Conservation (phyloP, 2,888 invertebrate genomes). For the Reticulitermes lucifugus region DNA sequence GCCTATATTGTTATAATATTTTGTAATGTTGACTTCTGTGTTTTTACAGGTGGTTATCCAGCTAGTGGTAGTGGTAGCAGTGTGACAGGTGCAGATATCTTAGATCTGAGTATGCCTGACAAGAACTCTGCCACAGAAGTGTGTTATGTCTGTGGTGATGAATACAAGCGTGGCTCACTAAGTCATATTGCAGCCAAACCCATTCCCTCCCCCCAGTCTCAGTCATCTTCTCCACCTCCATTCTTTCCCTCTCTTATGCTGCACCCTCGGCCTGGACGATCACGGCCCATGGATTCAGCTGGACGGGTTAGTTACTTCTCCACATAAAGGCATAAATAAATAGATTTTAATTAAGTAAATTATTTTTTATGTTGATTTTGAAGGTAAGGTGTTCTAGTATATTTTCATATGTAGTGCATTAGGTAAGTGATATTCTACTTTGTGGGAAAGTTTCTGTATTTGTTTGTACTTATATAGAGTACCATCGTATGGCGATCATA, state of each 20-base stretch:
- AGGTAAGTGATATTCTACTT: too few relatives aligned
- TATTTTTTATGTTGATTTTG: too few relatives aligned
- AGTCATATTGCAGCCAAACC: conserved; percentile 75
- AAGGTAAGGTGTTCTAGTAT: too few relatives aligned
- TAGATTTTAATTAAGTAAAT: too few relatives aligned
- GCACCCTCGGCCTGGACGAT: conserved; percentile 87
- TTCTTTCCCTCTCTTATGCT: conserved; percentile 68
- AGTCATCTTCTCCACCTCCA: conserved; percentile 55
- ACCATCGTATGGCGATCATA: too few relatives aligned
- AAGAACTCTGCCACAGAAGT: conserved; percentile 92
- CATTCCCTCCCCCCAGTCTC: conserved; percentile 62
- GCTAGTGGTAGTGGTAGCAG: conserved; percentile 45
- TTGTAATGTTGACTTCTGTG: neutral
- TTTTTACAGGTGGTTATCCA: conserved; percentile 46
- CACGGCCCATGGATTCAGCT: conserved; percentile 86
- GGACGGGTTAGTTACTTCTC: conserved; percentile 66
- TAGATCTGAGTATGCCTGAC: conserved; percentile 92
- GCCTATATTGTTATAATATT: too few relatives aligned
- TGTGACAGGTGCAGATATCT: conserved; percentile 80
- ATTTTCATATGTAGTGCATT: too few relatives aligned
- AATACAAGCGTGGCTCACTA: conserved; percentile 84
- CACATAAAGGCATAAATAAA: neutral
- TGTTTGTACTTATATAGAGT: too few relatives aligned
- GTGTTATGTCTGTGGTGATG: conserved; percentile 91
- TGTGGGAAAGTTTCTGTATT: too few relatives aligned